Base-by-base conservation (phyloP, 53 echinoderm and acorn worm genomes). In the Luidia sarsii region DNA sequence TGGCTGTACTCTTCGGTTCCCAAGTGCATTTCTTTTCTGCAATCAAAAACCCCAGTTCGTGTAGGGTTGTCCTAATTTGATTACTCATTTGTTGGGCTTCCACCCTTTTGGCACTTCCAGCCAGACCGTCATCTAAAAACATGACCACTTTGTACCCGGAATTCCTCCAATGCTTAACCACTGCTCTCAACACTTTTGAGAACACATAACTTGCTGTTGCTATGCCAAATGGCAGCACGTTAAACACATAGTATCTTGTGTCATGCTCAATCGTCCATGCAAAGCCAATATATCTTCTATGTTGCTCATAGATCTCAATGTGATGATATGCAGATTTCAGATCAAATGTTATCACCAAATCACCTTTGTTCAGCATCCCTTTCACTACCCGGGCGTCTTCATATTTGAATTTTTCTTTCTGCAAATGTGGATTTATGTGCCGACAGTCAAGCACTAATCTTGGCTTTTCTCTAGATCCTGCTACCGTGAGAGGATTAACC, bases 271-370 rank as follows among this genome's bases (percentile, higher is more conserved):
- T n/a, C n/a, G n/a, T 46, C 80, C 87, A 86, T 37, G 68, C 16
- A 68, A 87, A 87, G 11, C 82, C 64, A 3, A 72, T 33, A 60
- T 39, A 87, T 13, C 62, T 82, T 13, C 37, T 70, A 61, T 87
- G 88, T 14, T 69, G 72, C 10, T 20, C 14, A 73, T 54, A 81
- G 25, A 87, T 82, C 10, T 87, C 64, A 48, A 87, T 50, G 28
- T 82, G 85, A 64, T 64, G 82, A 71, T 82, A 87, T 2, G 71
- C 87, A 13, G 81, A 64, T 43, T 87, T 87, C 35, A 87, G 48
- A 23, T 87, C 73, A 64, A 87, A 82, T 0, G 80, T 33, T 48
- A 70, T 50, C 52, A 82, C 8, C 52, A 56, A 88, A 22, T 88
- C 82, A 19, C 72, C 72, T 36, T 55, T 74, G 10, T 67, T 38